phyloP scores from a whole-genome alignment of 2,113 vertebrate species.

The Marcusenius ussheri region DNA sequence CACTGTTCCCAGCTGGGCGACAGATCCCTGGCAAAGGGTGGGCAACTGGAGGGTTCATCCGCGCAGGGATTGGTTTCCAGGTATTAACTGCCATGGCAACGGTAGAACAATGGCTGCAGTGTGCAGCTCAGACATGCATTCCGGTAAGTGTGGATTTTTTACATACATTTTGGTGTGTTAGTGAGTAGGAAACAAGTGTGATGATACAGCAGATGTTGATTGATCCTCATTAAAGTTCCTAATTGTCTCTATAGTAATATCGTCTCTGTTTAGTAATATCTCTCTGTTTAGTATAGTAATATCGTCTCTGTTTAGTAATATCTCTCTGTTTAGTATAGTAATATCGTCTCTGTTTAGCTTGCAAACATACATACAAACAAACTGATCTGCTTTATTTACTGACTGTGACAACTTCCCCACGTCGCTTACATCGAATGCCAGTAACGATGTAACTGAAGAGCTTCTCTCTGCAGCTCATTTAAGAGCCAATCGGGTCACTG shows the following conservation, averaged over 20 bases:
- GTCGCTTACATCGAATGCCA: background rate
- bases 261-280: background rate
- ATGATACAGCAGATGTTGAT: background rate
- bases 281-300: background rate
- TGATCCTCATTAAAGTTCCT: background rate
- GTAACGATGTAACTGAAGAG: background rate
- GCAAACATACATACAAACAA: background rate
- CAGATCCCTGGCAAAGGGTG: constrained; percentile 27
- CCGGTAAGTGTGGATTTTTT: background rate
- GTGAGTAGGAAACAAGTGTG: background rate
- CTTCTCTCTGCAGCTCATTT: background rate
- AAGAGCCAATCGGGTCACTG: background rate
- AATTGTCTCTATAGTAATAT: background rate
- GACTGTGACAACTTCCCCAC: background rate
- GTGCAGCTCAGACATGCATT: background rate
- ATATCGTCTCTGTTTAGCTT: background rate
- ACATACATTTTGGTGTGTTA: background rate
- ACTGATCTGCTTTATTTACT: background rate
- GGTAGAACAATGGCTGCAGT: constrained; percentile 42
- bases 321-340: background rate
- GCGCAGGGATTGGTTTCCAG: background rate
- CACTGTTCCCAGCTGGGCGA: background rate
- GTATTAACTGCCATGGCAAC: constrained; percentile 35
- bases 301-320: background rate
- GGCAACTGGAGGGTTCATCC: constrained; percentile 33